Conservation (phyloP, 2,797 vertebrate genomes). For the Syndactyla subalaris region DNA sequence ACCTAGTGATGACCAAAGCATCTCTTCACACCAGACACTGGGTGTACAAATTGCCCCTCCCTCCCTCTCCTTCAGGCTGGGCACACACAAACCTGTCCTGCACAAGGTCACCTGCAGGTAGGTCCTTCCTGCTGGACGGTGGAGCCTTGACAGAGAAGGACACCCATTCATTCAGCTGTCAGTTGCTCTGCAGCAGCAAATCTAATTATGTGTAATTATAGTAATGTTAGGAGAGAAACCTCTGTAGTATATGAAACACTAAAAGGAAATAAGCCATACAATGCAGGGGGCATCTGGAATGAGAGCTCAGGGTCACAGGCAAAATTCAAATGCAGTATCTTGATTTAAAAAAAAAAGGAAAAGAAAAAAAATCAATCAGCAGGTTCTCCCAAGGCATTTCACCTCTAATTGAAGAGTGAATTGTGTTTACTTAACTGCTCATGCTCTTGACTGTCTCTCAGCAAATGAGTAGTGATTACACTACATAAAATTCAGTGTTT, state of each 20-base stretch:
- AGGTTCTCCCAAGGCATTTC: background rate
- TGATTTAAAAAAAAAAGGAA: background rate
- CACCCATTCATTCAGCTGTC: background rate
- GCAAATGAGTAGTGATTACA: background rate
- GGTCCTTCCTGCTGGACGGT: background rate
- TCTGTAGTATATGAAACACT: background rate
- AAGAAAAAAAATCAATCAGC: background rate
- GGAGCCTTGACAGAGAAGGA: background rate
- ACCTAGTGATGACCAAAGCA: background rate
- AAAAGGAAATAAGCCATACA: background rate
- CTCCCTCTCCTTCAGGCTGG: background rate
- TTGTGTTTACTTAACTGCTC: constrained; percentile 38
- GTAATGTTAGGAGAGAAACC: background rate
- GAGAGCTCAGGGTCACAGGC: background rate
- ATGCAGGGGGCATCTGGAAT: background rate
- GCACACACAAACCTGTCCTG: background rate
- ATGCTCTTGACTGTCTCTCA: background rate
- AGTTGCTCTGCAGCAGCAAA: background rate
- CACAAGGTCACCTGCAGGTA: background rate
- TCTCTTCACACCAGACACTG: background rate
- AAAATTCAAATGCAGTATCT: background rate
- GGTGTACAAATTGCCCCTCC: fast-evolving
- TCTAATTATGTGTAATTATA: background rate
- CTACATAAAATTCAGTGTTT: background rate
- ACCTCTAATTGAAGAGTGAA: constrained; percentile 46